Base-by-base conservation (phyloP, 2,113 vertebrate species). In the Morone chrysops region DNA sequence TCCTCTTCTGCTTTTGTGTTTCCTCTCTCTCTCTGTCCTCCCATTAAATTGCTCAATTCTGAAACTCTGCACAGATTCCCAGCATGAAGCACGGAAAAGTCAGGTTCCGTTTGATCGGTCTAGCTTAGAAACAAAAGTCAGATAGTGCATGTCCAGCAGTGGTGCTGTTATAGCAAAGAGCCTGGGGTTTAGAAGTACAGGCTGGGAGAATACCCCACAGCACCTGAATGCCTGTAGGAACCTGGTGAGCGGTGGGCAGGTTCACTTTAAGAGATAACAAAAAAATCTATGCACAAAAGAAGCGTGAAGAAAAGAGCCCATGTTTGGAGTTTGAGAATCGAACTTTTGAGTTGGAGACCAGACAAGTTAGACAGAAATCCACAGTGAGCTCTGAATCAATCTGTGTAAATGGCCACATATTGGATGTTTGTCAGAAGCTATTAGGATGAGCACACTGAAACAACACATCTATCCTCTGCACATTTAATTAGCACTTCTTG, bases 401-500 rank as follows among this genome's bases (percentile, higher is more conserved):
- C 65, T n/a, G 61, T 2, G 41, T 62, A 79, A 81, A 81, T 22
- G 22, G 77, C 11, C 67, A 57, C 68, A 59, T 70, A 70, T 65
- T 67, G 81, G 79, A 70, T n/a, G 67, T 75, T 78, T 89, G 78
- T 79, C 78, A 75, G 68, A 67, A 38, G 70, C 72, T 59, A 70
- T 81, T 74, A 65, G 11, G 62, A n/a, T 43, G 20, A 43, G 56
- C 53, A 16, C 59, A 62, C 20, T 38, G 59, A 70, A 81, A 81
- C 68, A 65, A 53, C 81, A 75, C 57, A 25, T 60, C 57, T 81
- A 69, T 77, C 66, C 53, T 75, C 69, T 69, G 59, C 65, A 81
- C 82, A 78, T 78, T 84, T 78, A 85, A 85, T 88, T 76, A 91
- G 72, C 78, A 78, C 70, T 72, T 84, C 62, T 12, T 71, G 57